These are phyloP conservation scores for Cryptotis parvus DNA, from an alignment of 2,113 vertebrate species.

Conservation along the genomic window DNA sequence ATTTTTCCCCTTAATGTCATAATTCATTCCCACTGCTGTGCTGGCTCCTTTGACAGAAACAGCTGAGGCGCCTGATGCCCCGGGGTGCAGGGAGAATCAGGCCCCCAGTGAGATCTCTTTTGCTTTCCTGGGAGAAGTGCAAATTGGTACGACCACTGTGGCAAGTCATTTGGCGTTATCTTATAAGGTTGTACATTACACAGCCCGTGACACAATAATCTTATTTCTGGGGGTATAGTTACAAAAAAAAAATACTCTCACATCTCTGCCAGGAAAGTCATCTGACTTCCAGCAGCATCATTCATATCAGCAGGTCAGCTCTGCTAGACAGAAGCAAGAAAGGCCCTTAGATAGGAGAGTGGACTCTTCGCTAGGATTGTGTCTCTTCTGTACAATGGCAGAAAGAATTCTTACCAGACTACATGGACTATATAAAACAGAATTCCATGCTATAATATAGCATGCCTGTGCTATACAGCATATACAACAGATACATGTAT, in stretches of 20 bases:
- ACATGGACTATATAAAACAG: not conserved
- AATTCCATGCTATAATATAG: not conserved
- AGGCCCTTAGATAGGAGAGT: not conserved
- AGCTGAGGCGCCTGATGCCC: not conserved
- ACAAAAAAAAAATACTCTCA: not conserved
- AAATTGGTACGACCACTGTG: not conserved
- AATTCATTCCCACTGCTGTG: not conserved
- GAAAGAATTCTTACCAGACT: not conserved
- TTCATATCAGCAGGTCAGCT: not conserved
- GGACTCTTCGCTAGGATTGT: not conserved
- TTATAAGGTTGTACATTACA: not conserved
- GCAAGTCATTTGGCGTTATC: not conserved
- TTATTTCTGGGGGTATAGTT: not conserved
- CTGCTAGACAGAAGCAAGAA: not conserved
- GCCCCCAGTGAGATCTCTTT: not conserved
- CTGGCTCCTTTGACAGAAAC: not conserved
- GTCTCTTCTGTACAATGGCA: not conserved
- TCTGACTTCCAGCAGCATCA: not conserved
- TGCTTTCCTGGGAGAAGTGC: not conserved
- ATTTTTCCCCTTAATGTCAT: conserved; percentile 20
- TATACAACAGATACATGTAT: not conserved
- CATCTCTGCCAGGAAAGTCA: not conserved
- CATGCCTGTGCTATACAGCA: not conserved
- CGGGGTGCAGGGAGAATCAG: not conserved
- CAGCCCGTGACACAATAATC: not conserved